Evolutionary conservation across 2,888 invertebrate genomes (phyloP), one percentile per base, ranked within the genome.

Genomic region (Leptarthrus brevirostris): DNA sequence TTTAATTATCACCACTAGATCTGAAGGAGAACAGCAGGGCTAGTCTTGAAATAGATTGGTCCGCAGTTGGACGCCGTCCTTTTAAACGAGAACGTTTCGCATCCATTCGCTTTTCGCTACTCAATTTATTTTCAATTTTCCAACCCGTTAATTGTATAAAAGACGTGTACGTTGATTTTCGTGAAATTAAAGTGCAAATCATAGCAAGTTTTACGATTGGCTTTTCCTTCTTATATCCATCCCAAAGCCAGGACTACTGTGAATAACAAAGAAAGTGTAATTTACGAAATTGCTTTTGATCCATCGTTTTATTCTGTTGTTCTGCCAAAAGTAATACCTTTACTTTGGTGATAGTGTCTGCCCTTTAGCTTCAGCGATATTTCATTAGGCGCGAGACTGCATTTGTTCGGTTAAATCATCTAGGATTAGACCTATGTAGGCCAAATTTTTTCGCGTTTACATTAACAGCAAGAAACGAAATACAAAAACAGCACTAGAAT

Each of bases 341-440:
- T 66, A 26, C 18, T 30, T 64, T 16, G 16, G 24, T 26, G 66
- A 66, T 61, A 61, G 40, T 40, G 16, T 2, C 6, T 49, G 47
- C 49, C 30, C 30, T 20, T 44, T 47, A 26, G 47, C 26, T 26
- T n/a, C 47, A 20, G 16, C 20, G 66, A 66, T 66, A 66, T 66
- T 66, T 66, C 47, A 66, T 47, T 47, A 66, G 26, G 47, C 66
- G 26, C 66, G 49, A 61, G 61, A 36, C 20, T 24, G 36, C 40
- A 30, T 47, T 66, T 47, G 47, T 66, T 49, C 26, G 24, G n/a
- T 2, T 47, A 16, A 12, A 16, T 14, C 8, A 47, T 47, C 10
- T n/a, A 16, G 47, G n/a, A 47, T n/a, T n/a, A 47, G 47, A 16
- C n/a, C n/a, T n/a, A n/a, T n/a, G n/a, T n/a, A n/a, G n/a, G n/a